Evolutionary conservation across 2,113 vertebrate species (phyloP), one percentile per base, ranked within the genome.

Genomic region (Spea bombifrons): DNA sequence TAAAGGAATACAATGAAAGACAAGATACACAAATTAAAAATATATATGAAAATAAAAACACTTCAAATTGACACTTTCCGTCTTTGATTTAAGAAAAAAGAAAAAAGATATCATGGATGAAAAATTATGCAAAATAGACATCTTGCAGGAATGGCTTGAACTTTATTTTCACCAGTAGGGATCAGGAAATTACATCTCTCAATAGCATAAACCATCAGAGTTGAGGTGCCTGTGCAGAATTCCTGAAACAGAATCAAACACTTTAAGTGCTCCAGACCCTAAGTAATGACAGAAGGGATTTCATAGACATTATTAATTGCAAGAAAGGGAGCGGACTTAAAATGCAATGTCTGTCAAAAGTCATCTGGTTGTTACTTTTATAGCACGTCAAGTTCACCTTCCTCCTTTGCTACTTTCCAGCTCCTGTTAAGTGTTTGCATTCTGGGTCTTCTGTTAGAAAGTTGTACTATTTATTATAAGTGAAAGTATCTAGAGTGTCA

Each of bases 171-270:
- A 55, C 48, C 12, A 66, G 12, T 17, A 15, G 49, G 15, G 63
- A 55, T 75, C 63, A 75, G 17, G 12, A 47, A 17, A 66, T 66
- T 30, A 66, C 74, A 75, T 55, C 15, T 47, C 52, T 17, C 74
- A 75, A 48, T 75, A 75, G 73, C 65, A 68, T 49, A 76, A 59
- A 50, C 66, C 75, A 59, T 76, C 75, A 76, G n/a, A 67, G 68
- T 17, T 44, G 17, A 76, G 53, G 65, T 76, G 66, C 64, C 71
- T 67, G 71, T 15, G 5, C 66, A 17, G 47, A 71, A 73, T 48
- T 73, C 77, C 64, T 79, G 49, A 79, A 79, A 73, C 52, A 53
- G 16, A 67, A 73, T 49, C 52, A 66, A 68, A 73, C 71, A 67
- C 64, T 74, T 16, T 68, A 52, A 61, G 64, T 68, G 53, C 64